A percentile compares a stretch with the other conserved stretches of the same genome.
These are phyloP conservation scores for Eupithecia dodoneata DNA, from an alignment of 2,888 invertebrate species.

Conservation along the genomic window DNA sequence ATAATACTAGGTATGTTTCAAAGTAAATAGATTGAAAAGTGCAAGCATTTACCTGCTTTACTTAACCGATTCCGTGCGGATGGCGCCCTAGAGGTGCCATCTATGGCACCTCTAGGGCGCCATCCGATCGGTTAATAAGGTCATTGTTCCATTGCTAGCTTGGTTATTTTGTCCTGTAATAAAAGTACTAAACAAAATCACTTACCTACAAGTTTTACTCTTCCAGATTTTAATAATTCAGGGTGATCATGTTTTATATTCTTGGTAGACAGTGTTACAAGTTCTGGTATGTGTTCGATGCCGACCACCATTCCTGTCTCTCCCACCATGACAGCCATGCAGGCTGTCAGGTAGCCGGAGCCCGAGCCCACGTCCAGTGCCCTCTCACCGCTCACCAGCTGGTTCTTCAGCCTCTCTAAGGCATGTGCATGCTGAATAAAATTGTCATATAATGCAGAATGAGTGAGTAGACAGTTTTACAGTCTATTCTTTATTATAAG, in stretches of 20 bases:
- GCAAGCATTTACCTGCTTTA: not conserved
- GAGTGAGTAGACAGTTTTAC: not conserved
- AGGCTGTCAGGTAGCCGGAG: slow-evolving; percentile 96
- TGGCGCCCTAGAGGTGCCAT: no score
- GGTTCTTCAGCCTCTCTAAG: slow-evolving; percentile 91
- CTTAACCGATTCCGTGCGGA: not conserved
- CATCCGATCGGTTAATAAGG: no score
- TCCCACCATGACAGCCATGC: slow-evolving; percentile 94
- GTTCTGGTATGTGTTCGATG: slow-evolving; percentile 94
- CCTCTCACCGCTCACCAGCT: slow-evolving; percentile 89
- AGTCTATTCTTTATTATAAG: not conserved
- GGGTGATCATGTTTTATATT: slow-evolving; percentile 92
- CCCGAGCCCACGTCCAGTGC: slow-evolving; percentile 97
- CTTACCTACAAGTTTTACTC: slow-evolving; percentile 89
- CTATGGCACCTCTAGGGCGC: no score
- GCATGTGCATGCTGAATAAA: slow-evolving; percentile 93
- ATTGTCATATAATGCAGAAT: not conserved
- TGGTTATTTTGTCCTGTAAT: no score
- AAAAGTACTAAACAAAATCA: not conserved
- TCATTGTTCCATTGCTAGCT: no score
- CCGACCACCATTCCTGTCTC: slow-evolving; percentile 89
- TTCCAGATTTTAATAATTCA: slow-evolving; percentile 86
- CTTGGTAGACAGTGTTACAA: slow-evolving; percentile 88
- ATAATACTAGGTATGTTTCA: not conserved
- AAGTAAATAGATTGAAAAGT: not conserved